These are phyloP conservation scores for Macroglossus sobrinus DNA, from an alignment of 2,113 vertebrate species.

Conservation along the genomic window DNA sequence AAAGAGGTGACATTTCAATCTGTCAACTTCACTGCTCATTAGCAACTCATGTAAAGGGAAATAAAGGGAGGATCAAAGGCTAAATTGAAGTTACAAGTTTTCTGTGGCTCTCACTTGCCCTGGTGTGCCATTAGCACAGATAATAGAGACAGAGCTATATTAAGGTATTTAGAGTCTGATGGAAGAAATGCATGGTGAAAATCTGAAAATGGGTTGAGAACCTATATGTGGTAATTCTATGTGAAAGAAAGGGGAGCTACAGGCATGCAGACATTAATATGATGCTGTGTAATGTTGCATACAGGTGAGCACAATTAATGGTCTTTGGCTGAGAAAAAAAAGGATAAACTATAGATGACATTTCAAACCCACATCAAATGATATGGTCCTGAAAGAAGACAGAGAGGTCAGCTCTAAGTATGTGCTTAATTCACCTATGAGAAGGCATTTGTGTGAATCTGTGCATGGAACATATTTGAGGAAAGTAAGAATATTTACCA, in stretches of 20 bases:
- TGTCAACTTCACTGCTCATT: conserved; percentile 63
- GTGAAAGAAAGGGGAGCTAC: background rate
- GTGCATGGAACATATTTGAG: background rate
- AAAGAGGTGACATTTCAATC: conserved; percentile 67
- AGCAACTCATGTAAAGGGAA: conserved; percentile 48
- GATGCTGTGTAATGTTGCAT: conserved; percentile 36
- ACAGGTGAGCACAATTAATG: conserved; percentile 41
- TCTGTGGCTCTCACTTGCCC: conserved; percentile 28
- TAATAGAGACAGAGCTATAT: background rate
- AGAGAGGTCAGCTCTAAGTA: conserved; percentile 9
- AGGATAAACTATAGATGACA: background rate
- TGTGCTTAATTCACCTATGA: background rate
- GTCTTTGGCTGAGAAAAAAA: conserved; percentile 29
- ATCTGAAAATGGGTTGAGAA: background rate
- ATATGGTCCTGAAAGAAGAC: conserved; percentile 6
- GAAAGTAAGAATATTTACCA: conserved; percentile 8
- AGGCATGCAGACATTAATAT: conserved; percentile 18
- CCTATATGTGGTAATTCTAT: background rate
- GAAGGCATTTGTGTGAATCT: background rate
- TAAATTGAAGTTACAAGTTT: conserved; percentile 43
- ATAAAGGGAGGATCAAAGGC: conserved; percentile 26
- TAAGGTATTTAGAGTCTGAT: conserved; percentile 2
- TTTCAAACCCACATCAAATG: conserved; percentile 50
- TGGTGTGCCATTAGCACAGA: conserved; percentile 22
- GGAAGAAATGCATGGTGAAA: conserved; percentile 15